phyloP scores from a whole-genome alignment of 2,797 vertebrate genomes.

The Rhincodon typus region DNA sequence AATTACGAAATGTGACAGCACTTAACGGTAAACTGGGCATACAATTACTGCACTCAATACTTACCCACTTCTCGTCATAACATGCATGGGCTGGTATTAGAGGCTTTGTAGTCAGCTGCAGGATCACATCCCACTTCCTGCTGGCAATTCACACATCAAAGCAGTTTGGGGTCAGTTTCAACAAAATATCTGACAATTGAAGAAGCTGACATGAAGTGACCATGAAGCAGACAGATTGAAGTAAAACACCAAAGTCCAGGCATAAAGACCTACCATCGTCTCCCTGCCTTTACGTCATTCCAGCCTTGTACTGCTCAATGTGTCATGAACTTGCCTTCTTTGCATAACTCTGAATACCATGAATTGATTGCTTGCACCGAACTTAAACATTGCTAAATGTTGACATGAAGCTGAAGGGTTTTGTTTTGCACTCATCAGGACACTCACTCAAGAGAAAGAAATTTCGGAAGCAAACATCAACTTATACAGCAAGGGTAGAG shows the following conservation, averaged over 20 bases:
- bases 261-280: neutral
- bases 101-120: neutral
- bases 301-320: neutral
- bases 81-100: neutral
- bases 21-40: slow-evolving; percentile 58
- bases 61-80: slow-evolving; percentile 46
- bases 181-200: neutral
- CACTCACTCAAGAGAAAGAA: no score
- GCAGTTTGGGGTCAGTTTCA: neutral
- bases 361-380: neutral
- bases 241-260: no score
- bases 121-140: neutral
- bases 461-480: no score
- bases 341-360: neutral
- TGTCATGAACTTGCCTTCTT: neutral
- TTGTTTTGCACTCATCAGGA: no score
- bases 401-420: no score
- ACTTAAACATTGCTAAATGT: no score
- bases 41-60: slow-evolving; percentile 71
- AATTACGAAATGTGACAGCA: slow-evolving; percentile 54
- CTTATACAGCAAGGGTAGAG: no score
- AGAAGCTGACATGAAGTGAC: neutral
- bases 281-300: neutral
- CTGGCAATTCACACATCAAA: neutral
- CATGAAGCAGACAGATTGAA: no score